Evolutionary conservation across 2,888 invertebrate species (phyloP).

Genomic region (Carabus problematicus): DNA sequence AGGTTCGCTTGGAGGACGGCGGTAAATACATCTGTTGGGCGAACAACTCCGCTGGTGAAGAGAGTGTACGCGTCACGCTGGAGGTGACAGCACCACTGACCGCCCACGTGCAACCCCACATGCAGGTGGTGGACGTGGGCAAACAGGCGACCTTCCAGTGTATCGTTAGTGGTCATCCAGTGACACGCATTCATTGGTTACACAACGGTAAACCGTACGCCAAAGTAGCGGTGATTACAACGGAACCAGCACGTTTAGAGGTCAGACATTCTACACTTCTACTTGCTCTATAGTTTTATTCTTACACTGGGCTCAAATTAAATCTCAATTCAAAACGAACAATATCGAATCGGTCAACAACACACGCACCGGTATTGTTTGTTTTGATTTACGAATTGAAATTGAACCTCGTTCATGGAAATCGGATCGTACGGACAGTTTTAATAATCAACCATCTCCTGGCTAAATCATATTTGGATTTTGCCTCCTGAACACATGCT

Average conservation of each 20-base stretch:
- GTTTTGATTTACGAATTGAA: too few species aligned
- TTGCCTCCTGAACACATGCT: too few species aligned
- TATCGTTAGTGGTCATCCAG: conserved; percentile 85
- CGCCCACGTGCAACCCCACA: conserved; percentile 80
- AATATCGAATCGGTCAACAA: too few species aligned
- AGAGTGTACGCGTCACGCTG: conserved; percentile 78
- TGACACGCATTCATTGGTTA: conserved; percentile 79
- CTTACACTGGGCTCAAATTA: neutral
- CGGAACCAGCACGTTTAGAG: conserved; percentile 52
- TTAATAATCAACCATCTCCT: too few species aligned
- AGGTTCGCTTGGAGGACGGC: conserved; percentile 75
- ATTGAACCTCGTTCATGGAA: too few species aligned
- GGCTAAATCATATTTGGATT: too few species aligned
- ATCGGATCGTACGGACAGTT: too few species aligned
- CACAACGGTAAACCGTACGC: conserved; percentile 70
- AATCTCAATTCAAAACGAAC: too few species aligned
- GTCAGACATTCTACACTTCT: conserved; percentile 5
- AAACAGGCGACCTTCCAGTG: conserved; percentile 87
- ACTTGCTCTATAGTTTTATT: neutral
- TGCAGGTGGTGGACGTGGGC: conserved; percentile 82
- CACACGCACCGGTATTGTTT: too few species aligned
- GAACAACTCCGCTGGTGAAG: conserved; percentile 87
- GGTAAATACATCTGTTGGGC: conserved; percentile 90
- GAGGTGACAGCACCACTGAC: conserved; percentile 82
- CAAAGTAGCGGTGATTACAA: conserved; percentile 56